Evolutionary conservation across 2,113 vertebrate genomes (phyloP).

Genomic region (Pelobates fuscus): DNA sequence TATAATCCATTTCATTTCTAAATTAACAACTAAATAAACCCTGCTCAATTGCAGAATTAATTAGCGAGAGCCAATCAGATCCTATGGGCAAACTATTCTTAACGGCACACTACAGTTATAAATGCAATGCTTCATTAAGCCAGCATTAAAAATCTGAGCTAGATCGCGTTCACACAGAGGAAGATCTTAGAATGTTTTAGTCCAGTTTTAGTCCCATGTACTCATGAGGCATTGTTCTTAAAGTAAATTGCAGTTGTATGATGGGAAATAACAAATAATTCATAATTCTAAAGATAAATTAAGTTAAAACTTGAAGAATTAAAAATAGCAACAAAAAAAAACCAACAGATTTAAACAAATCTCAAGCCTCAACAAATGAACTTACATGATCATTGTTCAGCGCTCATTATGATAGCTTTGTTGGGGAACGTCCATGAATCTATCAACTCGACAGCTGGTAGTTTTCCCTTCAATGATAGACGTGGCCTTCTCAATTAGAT

Average conservation of each 20-base stretch:
- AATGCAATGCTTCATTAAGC: neutral
- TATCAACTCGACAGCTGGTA: neutral
- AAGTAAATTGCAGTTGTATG: no score
- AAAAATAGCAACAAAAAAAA: no score
- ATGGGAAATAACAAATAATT: no score
- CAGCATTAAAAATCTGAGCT: neutral
- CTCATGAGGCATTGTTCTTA: no score
- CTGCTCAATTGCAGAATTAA: neutral
- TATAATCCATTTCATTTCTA: neutral
- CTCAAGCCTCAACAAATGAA: neutral
- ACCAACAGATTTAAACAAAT: no score
- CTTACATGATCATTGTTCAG: neutral
- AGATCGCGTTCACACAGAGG: no score
- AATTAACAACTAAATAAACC: neutral
- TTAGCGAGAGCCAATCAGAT: neutral
- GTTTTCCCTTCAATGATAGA: constrained; percentile 1
- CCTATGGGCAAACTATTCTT: neutral
- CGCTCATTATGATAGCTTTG: neutral
- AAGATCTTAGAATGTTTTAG: no score
- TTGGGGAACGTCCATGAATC: neutral
- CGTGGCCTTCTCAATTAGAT: constrained; percentile 1
- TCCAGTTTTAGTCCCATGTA: no score
- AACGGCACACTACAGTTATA: neutral
- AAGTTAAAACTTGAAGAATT: no score
- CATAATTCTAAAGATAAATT: no score